Evolutionary conservation across 2,797 vertebrate species (phyloP).

Genomic region (Phalanger gymnotis): DNA sequence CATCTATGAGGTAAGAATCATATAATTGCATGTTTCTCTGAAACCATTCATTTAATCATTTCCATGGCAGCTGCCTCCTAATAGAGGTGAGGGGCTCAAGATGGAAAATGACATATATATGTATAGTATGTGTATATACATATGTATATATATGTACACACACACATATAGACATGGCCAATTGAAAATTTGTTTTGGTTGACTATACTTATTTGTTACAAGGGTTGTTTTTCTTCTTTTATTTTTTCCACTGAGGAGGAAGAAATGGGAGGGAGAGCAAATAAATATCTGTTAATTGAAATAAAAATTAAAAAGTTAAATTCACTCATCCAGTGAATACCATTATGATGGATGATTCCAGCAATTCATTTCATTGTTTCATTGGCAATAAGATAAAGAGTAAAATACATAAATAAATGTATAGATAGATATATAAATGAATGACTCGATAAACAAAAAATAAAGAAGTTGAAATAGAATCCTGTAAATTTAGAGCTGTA

Average conservation of each 20-base stretch:
- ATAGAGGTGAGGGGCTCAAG: background rate
- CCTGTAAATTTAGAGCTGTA: background rate
- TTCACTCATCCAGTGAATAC: slow-evolving; percentile 72
- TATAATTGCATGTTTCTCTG: background rate
- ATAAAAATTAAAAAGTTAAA: slow-evolving; percentile 9
- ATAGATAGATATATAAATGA: background rate
- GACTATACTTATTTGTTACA: background rate
- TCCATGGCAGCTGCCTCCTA: background rate
- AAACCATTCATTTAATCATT: background rate
- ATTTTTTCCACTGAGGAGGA: background rate
- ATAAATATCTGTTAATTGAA: slow-evolving; percentile 12
- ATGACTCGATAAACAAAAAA: background rate
- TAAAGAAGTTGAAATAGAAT: background rate
- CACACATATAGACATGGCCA: background rate
- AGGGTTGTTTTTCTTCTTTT: background rate
- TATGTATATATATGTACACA: no score
- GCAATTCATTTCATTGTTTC: slow-evolving; percentile 70
- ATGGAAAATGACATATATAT: background rate
- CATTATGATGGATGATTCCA: slow-evolving; percentile 65
- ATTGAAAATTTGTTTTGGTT: background rate
- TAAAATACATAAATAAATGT: background rate
- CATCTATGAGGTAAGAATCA: background rate
- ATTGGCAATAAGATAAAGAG: slow-evolving; percentile 69
- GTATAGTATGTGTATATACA: background rate
- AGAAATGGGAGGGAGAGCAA: background rate